These are phyloP conservation scores for Rhea pennata DNA, from an alignment of 2,113 vertebrate genomes.

Conservation along the genomic window DNA sequence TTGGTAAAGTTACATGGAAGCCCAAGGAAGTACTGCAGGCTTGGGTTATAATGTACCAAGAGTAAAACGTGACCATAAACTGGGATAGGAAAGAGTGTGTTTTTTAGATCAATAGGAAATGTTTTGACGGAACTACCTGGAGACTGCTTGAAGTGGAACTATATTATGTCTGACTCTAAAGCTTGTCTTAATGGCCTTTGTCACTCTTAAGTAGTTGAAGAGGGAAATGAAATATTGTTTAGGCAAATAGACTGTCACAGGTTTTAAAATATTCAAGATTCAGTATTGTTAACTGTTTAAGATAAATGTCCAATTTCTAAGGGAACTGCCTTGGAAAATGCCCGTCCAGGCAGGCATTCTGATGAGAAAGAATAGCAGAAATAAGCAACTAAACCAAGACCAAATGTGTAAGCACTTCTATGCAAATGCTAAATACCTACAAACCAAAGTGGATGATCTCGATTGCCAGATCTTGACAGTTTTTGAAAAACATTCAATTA, in stretches of 20 bases:
- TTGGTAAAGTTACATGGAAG: conserved; percentile 12
- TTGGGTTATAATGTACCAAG: neutral
- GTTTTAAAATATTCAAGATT: neutral
- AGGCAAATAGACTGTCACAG: neutral
- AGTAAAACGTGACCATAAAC: neutral
- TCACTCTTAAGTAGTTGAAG: neutral
- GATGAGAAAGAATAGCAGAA: neutral
- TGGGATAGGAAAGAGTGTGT: neutral
- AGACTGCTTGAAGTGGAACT: neutral
- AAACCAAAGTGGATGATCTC: neutral
- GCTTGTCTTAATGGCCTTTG: conserved; percentile 21
- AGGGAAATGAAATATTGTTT: neutral
- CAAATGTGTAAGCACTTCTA: neutral
- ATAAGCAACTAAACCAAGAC: neutral
- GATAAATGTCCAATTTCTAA: neutral
- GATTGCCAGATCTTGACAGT: neutral
- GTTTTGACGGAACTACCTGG: neutral
- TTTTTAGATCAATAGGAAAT: neutral
- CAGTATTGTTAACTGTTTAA: neutral
- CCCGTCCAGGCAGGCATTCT: neutral
- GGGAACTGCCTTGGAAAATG: neutral
- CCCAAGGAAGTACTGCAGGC: neutral
- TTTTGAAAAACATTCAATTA: neutral
- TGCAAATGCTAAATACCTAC: neutral
- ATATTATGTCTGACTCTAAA: neutral